Conservation (phyloP, 2,113 vertebrate genomes). For the Pardalotus punctatus region DNA sequence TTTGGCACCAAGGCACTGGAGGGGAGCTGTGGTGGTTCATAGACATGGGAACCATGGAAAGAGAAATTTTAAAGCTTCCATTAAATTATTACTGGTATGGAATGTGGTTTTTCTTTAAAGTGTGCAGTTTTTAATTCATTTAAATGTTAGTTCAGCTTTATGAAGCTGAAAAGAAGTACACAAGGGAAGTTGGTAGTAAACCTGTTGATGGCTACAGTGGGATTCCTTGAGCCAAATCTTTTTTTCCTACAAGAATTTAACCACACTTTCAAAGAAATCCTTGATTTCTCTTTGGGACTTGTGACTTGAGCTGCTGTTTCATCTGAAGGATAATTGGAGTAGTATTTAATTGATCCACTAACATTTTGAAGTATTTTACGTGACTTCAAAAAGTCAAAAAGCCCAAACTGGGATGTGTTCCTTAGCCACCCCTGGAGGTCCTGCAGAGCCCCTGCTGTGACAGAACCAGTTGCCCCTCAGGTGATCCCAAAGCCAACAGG, state of each 20-base stretch:
- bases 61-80: background rate
- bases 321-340: background rate
- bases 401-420: background rate
- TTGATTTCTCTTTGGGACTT: background rate
- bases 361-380: background rate
- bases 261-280: background rate
- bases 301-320: background rate
- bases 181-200: background rate
- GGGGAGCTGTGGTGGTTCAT: background rate
- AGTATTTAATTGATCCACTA: background rate
- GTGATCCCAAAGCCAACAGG: accelerated
- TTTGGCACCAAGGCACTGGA: background rate
- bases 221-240: background rate
- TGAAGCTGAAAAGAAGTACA: background rate
- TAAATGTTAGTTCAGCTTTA: background rate
- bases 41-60: background rate
- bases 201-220: background rate
- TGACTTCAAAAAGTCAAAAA: background rate
- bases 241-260: background rate
- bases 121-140: background rate
- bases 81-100: background rate
- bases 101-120: background rate
- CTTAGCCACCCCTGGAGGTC: background rate
- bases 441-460: background rate
- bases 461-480: accelerated